Evolutionary conservation across 2,113 vertebrate genomes (phyloP), one percentile per base, ranked within the genome.

Genomic region (Podarcis raffonei): DNA sequence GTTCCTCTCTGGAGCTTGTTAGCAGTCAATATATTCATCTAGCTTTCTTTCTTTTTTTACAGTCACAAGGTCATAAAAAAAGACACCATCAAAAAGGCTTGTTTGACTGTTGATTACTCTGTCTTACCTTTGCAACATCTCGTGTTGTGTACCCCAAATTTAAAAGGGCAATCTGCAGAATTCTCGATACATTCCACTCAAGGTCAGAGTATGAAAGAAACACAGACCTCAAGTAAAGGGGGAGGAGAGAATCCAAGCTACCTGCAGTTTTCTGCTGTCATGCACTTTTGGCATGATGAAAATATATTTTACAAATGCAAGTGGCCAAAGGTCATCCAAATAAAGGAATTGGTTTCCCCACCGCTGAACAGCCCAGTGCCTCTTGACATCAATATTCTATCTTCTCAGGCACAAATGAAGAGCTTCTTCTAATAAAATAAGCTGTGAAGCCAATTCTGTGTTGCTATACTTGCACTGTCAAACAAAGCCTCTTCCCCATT

Each of bases 241-340:
- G n/a, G 69, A 76, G 79, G 88, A 25, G 5, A 11, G 8, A 22
- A 85, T 42, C 57, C 30, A 30, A 71, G 30, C 11, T 84, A 66
- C 69, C 77, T 89, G 23, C 69, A 87, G 23, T 71, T 92, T 91
- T 92, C 37, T 81, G 48, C 88, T 88, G 84, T 85, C 89, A 91
- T 81, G n/a, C 57, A 88, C 87, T 84, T 91, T 92, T 77, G 86
- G 20, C 66, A 68, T 81, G 75, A 90, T 89, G 87, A 92, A 93
- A 88, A 27, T n/a, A 65, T 85, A 86, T 35, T 83, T 62, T 68
- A 85, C 79, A 78, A 32, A 1, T 79, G 77, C 85, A 90, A 87
- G 91, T 84, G 87, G 71, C 59, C 8, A 92, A 81, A 87, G 62
- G 15, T 92, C 53, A 90, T 69, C 78, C 16, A 89, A 89, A 82